These are phyloP conservation scores for Acanthurus leucopareius DNA, from an alignment of 2,797 vertebrate species.

Conservation along the genomic window DNA sequence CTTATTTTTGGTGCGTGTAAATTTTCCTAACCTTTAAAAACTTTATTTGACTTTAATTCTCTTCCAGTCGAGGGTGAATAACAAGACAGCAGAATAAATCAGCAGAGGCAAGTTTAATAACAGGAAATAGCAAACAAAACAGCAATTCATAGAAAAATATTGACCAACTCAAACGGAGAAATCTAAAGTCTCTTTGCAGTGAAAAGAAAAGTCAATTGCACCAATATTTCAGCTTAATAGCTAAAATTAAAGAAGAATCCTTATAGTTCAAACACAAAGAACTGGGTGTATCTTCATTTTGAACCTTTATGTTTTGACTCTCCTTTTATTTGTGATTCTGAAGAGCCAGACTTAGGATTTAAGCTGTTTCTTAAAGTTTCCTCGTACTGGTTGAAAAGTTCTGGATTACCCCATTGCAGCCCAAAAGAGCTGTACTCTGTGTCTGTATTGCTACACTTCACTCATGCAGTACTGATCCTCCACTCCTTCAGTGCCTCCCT, in stretches of 20 bases:
- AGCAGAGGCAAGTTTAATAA: constrained; percentile 12
- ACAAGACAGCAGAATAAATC: constrained; percentile 33
- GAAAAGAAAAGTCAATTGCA: background rate
- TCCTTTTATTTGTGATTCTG: background rate
- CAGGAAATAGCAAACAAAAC: constrained; percentile 35
- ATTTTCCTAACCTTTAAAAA: constrained; percentile 31
- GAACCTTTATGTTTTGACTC: constrained; percentile 2
- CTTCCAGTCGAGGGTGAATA: constrained; percentile 40
- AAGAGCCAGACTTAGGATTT: background rate
- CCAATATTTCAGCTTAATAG: background rate
- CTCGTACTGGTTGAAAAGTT: constrained; percentile 18
- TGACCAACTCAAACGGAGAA: background rate
- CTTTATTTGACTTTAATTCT: constrained; percentile 34
- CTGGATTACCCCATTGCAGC: constrained; percentile 8
- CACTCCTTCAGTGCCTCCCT: constrained; percentile 28
- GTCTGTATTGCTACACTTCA: constrained; percentile 26
- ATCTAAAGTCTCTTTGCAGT: background rate
- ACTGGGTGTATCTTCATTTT: background rate
- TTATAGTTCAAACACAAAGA: constrained; percentile 1
- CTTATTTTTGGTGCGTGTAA: constrained; percentile 25
- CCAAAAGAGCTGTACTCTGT: background rate
- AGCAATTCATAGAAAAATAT: constrained; percentile 24
- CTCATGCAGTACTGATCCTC: constrained; percentile 44
- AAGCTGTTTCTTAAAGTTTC: background rate
- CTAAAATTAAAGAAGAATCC: background rate